These are phyloP conservation scores for Coregonus suidteri DNA, from an alignment of 2,797 vertebrate genomes.

Conservation along the genomic window DNA sequence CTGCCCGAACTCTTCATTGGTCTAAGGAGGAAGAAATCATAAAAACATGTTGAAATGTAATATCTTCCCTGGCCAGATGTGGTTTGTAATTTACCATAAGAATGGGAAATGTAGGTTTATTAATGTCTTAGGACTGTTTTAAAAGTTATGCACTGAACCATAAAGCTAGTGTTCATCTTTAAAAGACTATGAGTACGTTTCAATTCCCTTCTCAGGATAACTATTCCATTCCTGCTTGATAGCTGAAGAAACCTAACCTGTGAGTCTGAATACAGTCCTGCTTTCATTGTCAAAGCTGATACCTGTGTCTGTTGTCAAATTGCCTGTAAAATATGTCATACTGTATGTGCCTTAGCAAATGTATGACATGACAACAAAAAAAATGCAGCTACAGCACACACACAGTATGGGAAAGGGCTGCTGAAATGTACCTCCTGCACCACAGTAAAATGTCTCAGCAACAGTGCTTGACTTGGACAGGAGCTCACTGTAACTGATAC, in stretches of 20 bases:
- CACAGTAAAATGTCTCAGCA: neutral
- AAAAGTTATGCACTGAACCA: neutral
- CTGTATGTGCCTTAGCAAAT: neutral
- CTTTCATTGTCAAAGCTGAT: neutral
- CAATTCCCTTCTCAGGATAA: neutral
- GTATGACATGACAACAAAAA: neutral
- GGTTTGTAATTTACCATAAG: neutral
- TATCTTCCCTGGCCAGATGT: neutral
- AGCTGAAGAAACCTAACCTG: neutral
- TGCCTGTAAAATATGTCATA: neutral
- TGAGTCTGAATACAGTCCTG: neutral
- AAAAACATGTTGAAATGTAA: neutral
- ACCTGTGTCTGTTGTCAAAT: neutral
- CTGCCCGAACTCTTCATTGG: conserved; percentile 80
- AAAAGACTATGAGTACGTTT: neutral
- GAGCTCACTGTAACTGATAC: too few species aligned
- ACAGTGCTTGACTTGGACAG: too few species aligned
- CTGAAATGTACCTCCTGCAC: neutral
- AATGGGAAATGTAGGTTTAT: neutral
- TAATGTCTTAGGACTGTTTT: neutral
- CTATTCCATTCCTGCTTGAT: neutral
- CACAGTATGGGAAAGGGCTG: neutral
- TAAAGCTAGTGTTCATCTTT: too few species aligned
- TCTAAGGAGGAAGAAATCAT: conserved; percentile 55
- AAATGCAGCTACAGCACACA: neutral